Base-by-base conservation (phyloP, 2,113 vertebrate genomes). In the Rhadina sibilatrix region DNA sequence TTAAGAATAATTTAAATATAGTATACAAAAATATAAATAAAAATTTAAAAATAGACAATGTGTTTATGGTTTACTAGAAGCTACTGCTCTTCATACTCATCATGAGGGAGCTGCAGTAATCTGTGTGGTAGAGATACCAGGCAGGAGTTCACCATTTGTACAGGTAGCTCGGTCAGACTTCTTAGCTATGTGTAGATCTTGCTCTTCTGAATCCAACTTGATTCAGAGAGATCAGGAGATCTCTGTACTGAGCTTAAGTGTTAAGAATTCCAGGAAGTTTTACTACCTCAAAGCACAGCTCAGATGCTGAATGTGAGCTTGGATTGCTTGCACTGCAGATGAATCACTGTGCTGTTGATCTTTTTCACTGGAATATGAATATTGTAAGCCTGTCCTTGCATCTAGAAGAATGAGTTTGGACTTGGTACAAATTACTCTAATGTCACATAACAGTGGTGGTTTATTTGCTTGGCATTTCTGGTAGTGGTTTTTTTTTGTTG, bases 361-460 rank as follows among this genome's bases (percentile, higher is more conserved):
- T 75, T 33, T 74, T 76, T 88, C 35, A n/a, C 15, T 69, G 76
- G 21, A 82, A 31, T 81, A 28, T 57, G 9, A 21, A 0, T 83
- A 10, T 23, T 75, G 15, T 19, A 72, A 60, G 27, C 33, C 23
- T 78, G 68, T 66, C 5, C 15, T 33, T 82, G 47, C 5, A 2
- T 47, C 52, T 71, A 52, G 47, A 81, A 75, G 37, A 63, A 44
- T 59, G 22, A 23, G 20, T 87, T 61, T 57, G 50, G 64, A 54
- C 28, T 57, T 84, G 6, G 35, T 78, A n/a, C 30, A 52, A 42
- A 37, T 80, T 66, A 19, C 12, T 60, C 15, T 66, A 25, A 63
- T 1, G 3, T 76, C 0, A 0, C 0, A 0, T 79, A 68, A 87
- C 37, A 9, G 31, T 38, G 15, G 2, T 69, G 6, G 0, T 60